A percentile compares a stretch with the other conserved stretches of the same genome.
Evolutionary conservation across 2,888 invertebrate species (phyloP).

Genomic region (Philaethria dido): DNA sequence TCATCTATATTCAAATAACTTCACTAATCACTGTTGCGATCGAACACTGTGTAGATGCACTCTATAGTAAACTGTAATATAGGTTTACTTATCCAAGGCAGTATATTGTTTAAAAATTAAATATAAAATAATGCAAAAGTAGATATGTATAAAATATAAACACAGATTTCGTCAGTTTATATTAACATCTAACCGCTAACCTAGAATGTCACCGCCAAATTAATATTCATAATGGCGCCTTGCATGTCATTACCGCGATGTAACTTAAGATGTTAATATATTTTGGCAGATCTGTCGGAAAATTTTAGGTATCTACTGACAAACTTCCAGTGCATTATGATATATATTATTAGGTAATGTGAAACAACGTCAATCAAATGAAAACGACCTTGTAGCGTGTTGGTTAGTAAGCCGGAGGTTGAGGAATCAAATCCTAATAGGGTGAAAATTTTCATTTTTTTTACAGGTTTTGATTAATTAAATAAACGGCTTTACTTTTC

Average conservation of each 20-base stretch:
- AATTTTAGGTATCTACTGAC: constrained; percentile 28
- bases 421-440: not conserved
- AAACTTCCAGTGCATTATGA: not conserved
- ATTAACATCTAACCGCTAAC: constrained; percentile 71
- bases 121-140: too few relatives aligned
- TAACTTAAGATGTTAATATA: constrained; percentile 57
- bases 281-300: constrained; percentile 51
- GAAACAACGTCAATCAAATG: not conserved
- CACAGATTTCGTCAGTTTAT: constrained; percentile 67
- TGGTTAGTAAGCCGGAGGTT: too few relatives aligned
- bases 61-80: too few relatives aligned
- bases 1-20: too few relatives aligned
- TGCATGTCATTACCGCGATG: constrained; percentile 50
- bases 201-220: constrained; percentile 70
- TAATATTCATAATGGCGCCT: constrained; percentile 72
- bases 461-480: too few relatives aligned
- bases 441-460: too few relatives aligned
- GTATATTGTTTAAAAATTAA: too few relatives aligned
- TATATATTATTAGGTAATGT: not conserved
- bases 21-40: too few relatives aligned
- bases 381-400: not conserved
- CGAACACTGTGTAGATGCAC: too few relatives aligned
- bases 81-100: too few relatives aligned
- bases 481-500: too few relatives aligned
- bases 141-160: too few relatives aligned